Conservation (phyloP, 2,797 vertebrate species). For the Hippoglossus hippoglossus region DNA sequence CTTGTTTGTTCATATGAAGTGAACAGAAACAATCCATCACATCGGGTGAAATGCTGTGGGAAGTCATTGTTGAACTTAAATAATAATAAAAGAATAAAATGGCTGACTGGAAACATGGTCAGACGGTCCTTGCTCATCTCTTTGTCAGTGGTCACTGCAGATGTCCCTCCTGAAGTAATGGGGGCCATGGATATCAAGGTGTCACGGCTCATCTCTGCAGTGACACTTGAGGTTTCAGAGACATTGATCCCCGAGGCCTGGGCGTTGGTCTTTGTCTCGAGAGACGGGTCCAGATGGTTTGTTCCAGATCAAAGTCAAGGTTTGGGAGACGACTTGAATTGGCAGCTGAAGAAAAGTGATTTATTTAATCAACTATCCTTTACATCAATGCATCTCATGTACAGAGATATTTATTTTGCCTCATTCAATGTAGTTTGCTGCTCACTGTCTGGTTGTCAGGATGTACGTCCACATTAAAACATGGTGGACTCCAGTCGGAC, state of each 20-base stretch:
- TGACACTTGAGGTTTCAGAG: conserved; percentile 49
- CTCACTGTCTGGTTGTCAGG: too few relatives aligned
- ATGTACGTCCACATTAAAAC: too few relatives aligned
- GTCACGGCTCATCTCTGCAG: conserved; percentile 49
- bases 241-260: conserved; percentile 29
- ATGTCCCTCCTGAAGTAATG: conserved; percentile 70
- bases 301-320: neutral
- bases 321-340: neutral
- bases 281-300: conserved; percentile 19
- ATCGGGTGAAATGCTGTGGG: too few relatives aligned
- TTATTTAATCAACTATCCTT: neutral
- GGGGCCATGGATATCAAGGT: conserved; percentile 58
- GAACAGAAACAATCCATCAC: too few relatives aligned
- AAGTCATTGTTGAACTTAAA: too few relatives aligned
- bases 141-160: conserved; percentile 27
- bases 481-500: too few relatives aligned
- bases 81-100: neutral
- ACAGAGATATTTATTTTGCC: too few relatives aligned
- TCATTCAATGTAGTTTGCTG: too few relatives aligned
- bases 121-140: conserved; percentile 25
- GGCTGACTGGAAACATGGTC: neutral
- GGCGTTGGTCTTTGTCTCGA: conserved; percentile 26
- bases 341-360: neutral
- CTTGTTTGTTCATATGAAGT: too few relatives aligned
- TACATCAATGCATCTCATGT: too few relatives aligned